Evolutionary conservation across 2,888 invertebrate species (phyloP).

Genomic region (Clivina fossor): DNA sequence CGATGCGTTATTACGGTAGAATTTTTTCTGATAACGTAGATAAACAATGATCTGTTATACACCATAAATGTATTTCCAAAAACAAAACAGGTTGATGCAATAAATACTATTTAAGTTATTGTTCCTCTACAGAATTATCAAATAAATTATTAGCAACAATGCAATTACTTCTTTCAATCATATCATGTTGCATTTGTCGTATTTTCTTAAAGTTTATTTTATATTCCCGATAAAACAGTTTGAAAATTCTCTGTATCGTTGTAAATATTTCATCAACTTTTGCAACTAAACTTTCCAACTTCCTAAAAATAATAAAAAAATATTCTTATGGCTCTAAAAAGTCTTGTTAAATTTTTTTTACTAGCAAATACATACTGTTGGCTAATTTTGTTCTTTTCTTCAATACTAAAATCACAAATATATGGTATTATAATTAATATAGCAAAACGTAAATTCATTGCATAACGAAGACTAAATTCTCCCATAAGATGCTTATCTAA

Average conservation of each 20-base stretch:
- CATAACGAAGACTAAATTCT: constrained; percentile 6
- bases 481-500: constrained; percentile 9
- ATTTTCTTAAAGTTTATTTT: background rate
- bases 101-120: no score
- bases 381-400: background rate
- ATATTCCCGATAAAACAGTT: constrained; percentile 1
- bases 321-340: background rate
- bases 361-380: constrained; percentile 8
- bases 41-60: no score
- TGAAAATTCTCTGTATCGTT: background rate
- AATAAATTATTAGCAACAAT: no score
- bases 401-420: background rate
- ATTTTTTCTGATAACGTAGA: no score
- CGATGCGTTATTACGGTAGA: no score
- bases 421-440: constrained; percentile 9
- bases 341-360: no score
- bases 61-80: no score
- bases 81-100: no score
- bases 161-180: no score
- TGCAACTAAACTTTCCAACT: background rate
- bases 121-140: no score
- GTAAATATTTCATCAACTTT: background rate
- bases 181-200: no score
- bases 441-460: constrained; percentile 8
- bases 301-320: background rate